phyloP scores from a whole-genome alignment of 1,140 invertebrate species.

The Hyles vespertilio region DNA sequence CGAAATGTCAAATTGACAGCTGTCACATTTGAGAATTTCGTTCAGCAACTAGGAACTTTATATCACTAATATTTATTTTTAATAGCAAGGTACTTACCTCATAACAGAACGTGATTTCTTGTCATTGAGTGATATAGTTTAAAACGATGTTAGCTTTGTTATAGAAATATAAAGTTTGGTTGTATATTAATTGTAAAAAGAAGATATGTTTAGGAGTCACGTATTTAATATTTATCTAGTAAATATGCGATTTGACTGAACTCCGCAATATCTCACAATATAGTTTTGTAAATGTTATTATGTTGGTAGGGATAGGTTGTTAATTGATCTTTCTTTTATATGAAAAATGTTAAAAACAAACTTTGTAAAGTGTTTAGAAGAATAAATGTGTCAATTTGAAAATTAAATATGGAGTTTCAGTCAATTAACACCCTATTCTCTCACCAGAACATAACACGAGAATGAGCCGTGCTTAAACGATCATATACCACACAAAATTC shows the following conservation, averaged over 20 bases:
- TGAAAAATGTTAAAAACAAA: slow-evolving; percentile 66
- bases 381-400: slow-evolving; percentile 70
- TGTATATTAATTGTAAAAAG: slow-evolving; percentile 19
- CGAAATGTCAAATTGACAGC: slow-evolving; percentile 56
- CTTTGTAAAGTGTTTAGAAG: slow-evolving; percentile 67
- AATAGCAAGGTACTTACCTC: slow-evolving; percentile 35
- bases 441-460: slow-evolving; percentile 33
- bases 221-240: slow-evolving; percentile 29
- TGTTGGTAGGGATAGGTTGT: slow-evolving; percentile 72
- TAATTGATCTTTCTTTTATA: slow-evolving; percentile 66
- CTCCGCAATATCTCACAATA: slow-evolving; percentile 51
- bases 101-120: slow-evolving; percentile 47
- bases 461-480: slow-evolving; percentile 2
- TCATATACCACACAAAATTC: slow-evolving; percentile 14
- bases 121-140: slow-evolving; percentile 58
- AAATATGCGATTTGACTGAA: slow-evolving; percentile 62
- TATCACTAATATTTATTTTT: slow-evolving; percentile 43
- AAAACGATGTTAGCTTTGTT: slow-evolving; percentile 30
- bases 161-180: slow-evolving; percentile 34
- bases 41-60: slow-evolving; percentile 30
- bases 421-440: slow-evolving; percentile 75
- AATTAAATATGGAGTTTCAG: slow-evolving; percentile 72
- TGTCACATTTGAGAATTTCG: slow-evolving; percentile 57
- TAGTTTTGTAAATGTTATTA: slow-evolving; percentile 47
- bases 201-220: too few relatives aligned